Percentiles rank a stretch among this genome's conserved stretches.
phyloP scores from a whole-genome alignment of 2,888 invertebrate genomes.

The Leucoma salicis region DNA sequence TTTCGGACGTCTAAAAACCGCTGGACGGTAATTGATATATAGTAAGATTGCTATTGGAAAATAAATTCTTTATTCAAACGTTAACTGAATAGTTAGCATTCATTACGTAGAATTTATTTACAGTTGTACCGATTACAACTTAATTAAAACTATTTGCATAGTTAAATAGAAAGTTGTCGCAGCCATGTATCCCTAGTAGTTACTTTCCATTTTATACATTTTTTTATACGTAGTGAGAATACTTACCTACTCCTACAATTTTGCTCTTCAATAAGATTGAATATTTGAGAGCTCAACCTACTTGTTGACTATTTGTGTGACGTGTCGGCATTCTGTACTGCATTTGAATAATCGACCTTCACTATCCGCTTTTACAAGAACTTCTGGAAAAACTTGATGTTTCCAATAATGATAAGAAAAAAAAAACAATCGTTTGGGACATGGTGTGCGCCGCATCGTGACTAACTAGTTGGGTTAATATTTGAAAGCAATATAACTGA shows the following conservation, averaged over 20 bases:
- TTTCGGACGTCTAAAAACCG: too few relatives aligned
- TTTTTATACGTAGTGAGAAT: constrained; percentile 52
- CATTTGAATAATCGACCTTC: constrained; percentile 63
- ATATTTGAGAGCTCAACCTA: constrained; percentile 67
- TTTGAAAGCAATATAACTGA: background rate
- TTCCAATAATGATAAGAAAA: constrained; percentile 22
- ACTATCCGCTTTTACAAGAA: constrained; percentile 50
- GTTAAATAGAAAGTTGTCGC: constrained; percentile 30
- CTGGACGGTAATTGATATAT: too few relatives aligned
- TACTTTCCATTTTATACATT: constrained; percentile 58
- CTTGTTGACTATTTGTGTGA: constrained; percentile 55
- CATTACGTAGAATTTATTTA: constrained; percentile 11
- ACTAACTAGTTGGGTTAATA: constrained; percentile 26
- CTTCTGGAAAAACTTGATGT: constrained; percentile 48
- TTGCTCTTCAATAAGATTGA: constrained; percentile 50
- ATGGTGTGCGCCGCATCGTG: constrained; percentile 31
- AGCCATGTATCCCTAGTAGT: constrained; percentile 39
- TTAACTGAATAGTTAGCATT: too few relatives aligned
- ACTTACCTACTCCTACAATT: constrained; percentile 46
- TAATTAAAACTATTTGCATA: constrained; percentile 33
- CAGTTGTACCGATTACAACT: constrained; percentile 23
- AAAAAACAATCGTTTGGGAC: constrained; percentile 34
- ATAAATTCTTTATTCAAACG: too few relatives aligned
- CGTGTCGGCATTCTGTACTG: constrained; percentile 66
- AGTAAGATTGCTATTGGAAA: too few relatives aligned